These are phyloP conservation scores for Acanthurus lineatus DNA, from an alignment of 2,797 vertebrate species.

Conservation along the genomic window DNA sequence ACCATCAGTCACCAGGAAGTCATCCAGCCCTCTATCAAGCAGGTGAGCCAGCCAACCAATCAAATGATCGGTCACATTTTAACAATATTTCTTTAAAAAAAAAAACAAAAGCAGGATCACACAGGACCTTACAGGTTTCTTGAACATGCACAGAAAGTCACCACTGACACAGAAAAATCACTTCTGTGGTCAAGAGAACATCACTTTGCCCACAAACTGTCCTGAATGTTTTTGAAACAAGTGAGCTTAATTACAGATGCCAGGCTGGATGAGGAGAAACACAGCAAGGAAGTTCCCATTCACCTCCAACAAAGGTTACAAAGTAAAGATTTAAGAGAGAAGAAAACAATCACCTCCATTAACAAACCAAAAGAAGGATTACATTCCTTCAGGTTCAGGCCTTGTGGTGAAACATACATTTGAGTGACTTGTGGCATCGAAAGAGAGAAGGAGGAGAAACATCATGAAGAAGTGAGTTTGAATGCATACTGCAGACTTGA, in stretches of 20 bases:
- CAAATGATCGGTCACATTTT: background rate
- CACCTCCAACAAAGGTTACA: background rate
- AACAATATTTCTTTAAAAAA: background rate
- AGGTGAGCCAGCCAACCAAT: conserved; percentile 36
- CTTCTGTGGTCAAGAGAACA: conserved; percentile 21
- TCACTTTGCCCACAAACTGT: conserved; percentile 40
- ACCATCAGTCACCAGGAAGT: conserved; percentile 25
- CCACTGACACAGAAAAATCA: background rate
- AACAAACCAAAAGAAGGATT: background rate
- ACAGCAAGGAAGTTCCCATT: conserved; percentile 28
- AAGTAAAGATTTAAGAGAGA: conserved; percentile 3
- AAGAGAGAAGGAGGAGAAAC: too few relatives aligned
- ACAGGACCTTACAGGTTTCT: background rate
- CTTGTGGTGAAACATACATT: too few relatives aligned
- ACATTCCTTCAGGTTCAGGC: background rate
- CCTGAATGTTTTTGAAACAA: conserved; percentile 50
- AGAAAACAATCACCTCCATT: background rate
- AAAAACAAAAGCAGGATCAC: background rate
- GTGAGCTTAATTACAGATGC: conserved; percentile 62
- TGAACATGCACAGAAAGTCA: background rate
- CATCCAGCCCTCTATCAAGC: conserved; percentile 18
- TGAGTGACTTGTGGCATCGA: too few relatives aligned
- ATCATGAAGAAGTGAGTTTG: too few relatives aligned
- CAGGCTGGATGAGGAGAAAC: conserved; percentile 26
- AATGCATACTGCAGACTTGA: too few relatives aligned